phyloP scores from a whole-genome alignment of 2,888 invertebrate genomes.

The Conchocele bisecta region DNA sequence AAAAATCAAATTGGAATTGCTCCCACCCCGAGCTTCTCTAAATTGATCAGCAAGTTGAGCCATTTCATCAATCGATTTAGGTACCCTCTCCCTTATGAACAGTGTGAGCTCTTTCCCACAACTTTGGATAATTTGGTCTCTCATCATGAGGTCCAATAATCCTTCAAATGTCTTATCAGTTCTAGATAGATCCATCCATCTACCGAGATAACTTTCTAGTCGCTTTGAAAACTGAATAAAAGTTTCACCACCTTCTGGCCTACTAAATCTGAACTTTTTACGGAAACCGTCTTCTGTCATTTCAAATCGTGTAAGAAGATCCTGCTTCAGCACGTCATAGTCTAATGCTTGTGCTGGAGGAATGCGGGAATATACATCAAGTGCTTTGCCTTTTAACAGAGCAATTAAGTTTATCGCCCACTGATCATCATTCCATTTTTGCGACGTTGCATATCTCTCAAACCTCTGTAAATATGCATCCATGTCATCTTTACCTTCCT shows the following conservation, averaged over 20 bases:
- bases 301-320: slow-evolving; percentile 9
- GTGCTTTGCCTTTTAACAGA: slow-evolving; percentile 8
- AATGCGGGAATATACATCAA: slow-evolving; percentile 17
- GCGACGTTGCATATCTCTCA: too few species aligned
- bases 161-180: slow-evolving; percentile 11
- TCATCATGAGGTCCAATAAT: slow-evolving; percentile 19
- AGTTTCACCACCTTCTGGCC: slow-evolving; percentile 17
- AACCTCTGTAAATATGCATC: too few species aligned
- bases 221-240: slow-evolving; percentile 13
- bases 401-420: too few species aligned
- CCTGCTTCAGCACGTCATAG: slow-evolving; percentile 14
- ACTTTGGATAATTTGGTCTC: slow-evolving; percentile 20
- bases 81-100: slow-evolving; percentile 7
- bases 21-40: slow-evolving; percentile 12
- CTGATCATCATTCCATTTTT: too few species aligned
- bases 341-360: not conserved
- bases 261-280: slow-evolving; percentile 14
- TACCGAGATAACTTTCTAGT: slow-evolving; percentile 13
- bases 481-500: too few species aligned
- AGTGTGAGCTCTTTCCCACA: slow-evolving; percentile 10
- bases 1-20: not conserved
- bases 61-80: slow-evolving; percentile 16
- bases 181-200: slow-evolving; percentile 26
- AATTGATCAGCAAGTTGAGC: slow-evolving; percentile 24
- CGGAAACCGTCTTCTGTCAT: slow-evolving; percentile 23